These are phyloP conservation scores for Amblyornis subalaris DNA, from an alignment of 2,113 vertebrate genomes.

Conservation along the genomic window DNA sequence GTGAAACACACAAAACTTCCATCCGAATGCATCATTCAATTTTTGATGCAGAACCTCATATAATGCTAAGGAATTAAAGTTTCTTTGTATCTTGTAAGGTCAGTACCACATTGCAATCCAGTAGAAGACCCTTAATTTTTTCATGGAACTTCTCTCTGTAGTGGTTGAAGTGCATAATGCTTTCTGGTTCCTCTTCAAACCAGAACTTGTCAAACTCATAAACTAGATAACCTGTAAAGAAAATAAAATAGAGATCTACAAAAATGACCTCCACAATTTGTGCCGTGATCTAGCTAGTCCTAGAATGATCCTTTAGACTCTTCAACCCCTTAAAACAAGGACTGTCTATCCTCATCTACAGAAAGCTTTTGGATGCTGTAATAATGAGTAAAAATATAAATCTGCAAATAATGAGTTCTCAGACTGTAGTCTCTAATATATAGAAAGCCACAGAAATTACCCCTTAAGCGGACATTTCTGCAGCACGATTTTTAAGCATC, in stretches of 20 bases:
- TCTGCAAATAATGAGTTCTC: background rate
- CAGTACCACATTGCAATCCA: conserved; percentile 76
- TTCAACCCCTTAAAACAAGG: background rate
- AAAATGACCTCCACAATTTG: background rate
- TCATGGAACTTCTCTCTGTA: conserved; percentile 96
- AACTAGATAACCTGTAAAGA: conserved; percentile 86
- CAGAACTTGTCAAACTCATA: conserved; percentile 98
- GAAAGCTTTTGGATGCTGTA: background rate
- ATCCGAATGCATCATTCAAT: conserved; percentile 49
- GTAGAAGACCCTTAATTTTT: conserved; percentile 81
- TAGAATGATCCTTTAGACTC: background rate
- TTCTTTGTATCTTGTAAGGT: conserved; percentile 69
- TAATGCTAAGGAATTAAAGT: conserved; percentile 40
- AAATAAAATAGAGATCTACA: background rate
- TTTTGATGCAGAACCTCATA: conserved; percentile 53
- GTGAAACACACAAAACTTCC: conserved; percentile 56
- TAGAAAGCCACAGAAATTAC: background rate
- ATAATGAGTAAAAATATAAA: background rate
- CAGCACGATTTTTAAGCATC: background rate
- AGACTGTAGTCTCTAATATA: background rate
- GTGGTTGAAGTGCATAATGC: conserved; percentile 97
- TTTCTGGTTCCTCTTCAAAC: conserved; percentile 92
- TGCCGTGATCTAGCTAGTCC: background rate
- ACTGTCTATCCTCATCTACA: background rate
- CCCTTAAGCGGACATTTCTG: background rate